phyloP scores from a whole-genome alignment of 2,888 invertebrate species.

The Tryphoninae sp. region DNA sequence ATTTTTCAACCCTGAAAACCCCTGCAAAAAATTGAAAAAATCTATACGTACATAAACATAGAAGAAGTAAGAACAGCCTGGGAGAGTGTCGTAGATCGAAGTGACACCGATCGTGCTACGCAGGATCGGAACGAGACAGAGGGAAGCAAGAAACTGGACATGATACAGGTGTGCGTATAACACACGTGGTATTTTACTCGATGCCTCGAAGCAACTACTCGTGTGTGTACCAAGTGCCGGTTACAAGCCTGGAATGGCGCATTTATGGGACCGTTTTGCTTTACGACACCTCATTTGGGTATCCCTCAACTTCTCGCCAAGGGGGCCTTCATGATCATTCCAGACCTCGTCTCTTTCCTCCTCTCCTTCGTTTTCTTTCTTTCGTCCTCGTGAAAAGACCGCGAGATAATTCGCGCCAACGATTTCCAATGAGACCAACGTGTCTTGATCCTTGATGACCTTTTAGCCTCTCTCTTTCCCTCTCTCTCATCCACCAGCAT shows the following conservation, averaged over 20 bases:
- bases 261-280: constrained; percentile 73
- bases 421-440: constrained; percentile 18
- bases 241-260: constrained; percentile 68
- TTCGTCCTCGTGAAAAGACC: background rate
- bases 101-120: constrained; percentile 49
- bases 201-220: constrained; percentile 17
- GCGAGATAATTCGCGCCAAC: constrained; percentile 27
- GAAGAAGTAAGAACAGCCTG: background rate
- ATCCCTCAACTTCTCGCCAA: constrained; percentile 33
- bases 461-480: background rate
- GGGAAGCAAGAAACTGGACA: constrained; percentile 34
- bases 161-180: background rate
- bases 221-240: constrained; percentile 26
- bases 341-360: constrained; percentile 3
- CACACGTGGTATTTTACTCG: background rate
- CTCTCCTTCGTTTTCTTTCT: constrained; percentile 22
- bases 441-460: constrained; percentile 10
- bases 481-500: background rate
- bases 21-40: too few species aligned
- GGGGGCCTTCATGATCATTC: constrained; percentile 26
- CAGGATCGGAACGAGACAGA: constrained; percentile 37
- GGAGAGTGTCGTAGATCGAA: constrained; percentile 52
- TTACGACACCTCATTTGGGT: constrained; percentile 69
- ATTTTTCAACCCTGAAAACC: too few species aligned
- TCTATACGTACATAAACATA: background rate